Evolutionary conservation across 2,888 invertebrate species (phyloP).

Genomic region (Cacoxenus indagator): DNA sequence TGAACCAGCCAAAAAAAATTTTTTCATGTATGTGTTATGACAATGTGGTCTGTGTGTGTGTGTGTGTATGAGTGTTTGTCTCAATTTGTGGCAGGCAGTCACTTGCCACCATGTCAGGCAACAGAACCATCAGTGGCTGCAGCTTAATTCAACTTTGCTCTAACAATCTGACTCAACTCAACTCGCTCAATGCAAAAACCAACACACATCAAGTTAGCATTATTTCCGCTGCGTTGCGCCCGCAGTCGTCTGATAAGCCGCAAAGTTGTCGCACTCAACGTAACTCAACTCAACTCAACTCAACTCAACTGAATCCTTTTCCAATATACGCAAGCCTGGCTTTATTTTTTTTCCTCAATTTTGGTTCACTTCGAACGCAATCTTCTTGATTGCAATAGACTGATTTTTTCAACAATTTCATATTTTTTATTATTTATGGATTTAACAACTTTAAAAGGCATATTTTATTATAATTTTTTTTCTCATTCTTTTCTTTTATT

Average conservation of each 20-base stretch:
- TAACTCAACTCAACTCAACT: neutral
- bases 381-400: no score
- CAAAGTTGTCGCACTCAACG: no score
- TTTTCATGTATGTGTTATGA: constrained; percentile 4
- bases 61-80: neutral
- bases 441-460: neutral
- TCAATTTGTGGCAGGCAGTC: neutral
- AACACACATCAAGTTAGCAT: constrained; percentile 8
- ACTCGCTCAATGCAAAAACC: no score
- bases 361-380: no score
- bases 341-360: no score
- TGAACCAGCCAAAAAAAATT: neutral
- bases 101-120: no score
- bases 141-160: neutral
- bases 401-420: neutral
- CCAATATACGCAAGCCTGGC: no score
- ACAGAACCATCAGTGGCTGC: neutral
- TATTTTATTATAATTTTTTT: neutral
- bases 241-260: no score
- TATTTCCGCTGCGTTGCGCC: constrained; percentile 28
- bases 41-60: constrained; percentile 11
- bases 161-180: neutral
- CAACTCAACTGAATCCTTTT: neutral
- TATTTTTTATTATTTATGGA: neutral
- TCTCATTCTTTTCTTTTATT: neutral